Evolutionary conservation across 2,797 vertebrate genomes (phyloP).

Genomic region (Tachyglossus aculeatus): DNA sequence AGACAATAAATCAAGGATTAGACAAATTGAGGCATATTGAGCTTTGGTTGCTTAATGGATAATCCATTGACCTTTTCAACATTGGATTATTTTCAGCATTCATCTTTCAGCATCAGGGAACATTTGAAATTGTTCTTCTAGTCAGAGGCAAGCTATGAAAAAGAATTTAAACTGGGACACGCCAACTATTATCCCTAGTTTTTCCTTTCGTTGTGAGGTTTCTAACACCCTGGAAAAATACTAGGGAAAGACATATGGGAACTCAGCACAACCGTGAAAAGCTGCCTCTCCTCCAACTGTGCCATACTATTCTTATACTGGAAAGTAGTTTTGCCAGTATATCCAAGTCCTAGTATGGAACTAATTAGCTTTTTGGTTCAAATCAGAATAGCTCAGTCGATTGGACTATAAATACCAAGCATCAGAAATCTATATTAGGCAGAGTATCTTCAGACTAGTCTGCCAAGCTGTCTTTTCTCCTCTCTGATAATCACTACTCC

Average conservation of each 20-base stretch:
- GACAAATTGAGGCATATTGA: constrained; percentile 63
- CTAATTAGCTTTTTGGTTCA: not conserved
- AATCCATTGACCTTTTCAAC: constrained; percentile 59
- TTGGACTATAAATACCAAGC: not conserved
- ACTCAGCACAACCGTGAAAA: not conserved
- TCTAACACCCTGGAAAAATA: not conserved
- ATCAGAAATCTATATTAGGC: not conserved
- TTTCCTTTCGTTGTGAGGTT: not conserved
- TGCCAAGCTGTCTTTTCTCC: not conserved
- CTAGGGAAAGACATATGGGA: not conserved
- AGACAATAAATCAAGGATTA: constrained; percentile 57
- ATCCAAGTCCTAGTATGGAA: not conserved
- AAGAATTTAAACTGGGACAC: not conserved
- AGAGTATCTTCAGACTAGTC: not conserved
- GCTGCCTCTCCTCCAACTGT: not conserved
- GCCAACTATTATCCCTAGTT: not conserved
- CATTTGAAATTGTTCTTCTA: constrained; percentile 14
- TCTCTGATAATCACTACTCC: not conserved
- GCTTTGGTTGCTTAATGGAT: constrained; percentile 54
- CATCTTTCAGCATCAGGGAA: constrained; percentile 20
- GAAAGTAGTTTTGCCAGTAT: not conserved
- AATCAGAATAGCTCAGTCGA: not conserved
- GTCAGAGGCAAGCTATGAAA: not conserved
- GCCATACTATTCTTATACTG: not conserved
- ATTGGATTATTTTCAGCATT: constrained; percentile 35